phyloP scores from a whole-genome alignment of 23 tunicate genomes.

The Oikopleura dioica region DNA sequence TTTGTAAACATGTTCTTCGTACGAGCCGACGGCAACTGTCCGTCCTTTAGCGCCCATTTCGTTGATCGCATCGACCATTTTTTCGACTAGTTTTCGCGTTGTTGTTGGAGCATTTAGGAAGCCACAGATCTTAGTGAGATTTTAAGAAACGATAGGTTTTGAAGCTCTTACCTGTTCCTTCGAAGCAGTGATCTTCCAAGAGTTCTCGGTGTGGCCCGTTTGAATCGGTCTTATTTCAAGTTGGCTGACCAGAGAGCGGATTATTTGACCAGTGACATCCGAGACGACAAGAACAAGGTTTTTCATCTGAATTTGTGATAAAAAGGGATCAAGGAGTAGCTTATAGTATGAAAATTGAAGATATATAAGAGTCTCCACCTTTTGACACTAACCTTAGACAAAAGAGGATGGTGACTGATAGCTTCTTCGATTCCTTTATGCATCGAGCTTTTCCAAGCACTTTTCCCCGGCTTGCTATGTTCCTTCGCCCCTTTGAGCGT shows the following conservation, averaged over 20 bases:
- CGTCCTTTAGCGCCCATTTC: neutral
- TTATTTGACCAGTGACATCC: neutral
- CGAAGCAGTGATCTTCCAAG: too few species aligned
- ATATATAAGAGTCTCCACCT: too few species aligned
- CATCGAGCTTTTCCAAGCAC: neutral
- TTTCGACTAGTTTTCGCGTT: neutral
- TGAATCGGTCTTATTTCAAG: neutral
- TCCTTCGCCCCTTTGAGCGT: neutral
- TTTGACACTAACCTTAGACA: neutral
- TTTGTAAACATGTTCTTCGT: conserved; percentile 5
- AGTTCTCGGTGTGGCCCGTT: too few species aligned
- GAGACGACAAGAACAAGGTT: neutral
- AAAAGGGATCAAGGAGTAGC: neutral
- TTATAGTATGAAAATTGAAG: too few species aligned
- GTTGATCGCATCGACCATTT: neutral
- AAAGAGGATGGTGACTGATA: neutral
- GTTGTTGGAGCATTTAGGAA: conserved; percentile 3
- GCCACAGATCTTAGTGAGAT: neutral
- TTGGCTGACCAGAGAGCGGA: neutral
- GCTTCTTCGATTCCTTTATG: neutral
- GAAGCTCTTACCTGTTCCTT: too few species aligned
- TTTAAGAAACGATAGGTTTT: neutral
- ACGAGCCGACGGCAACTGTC: neutral
- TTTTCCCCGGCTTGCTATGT: neutral
- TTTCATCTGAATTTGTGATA: neutral